These are phyloP conservation scores for Echiichthys vipera DNA, from an alignment of 2,797 vertebrate species.

Conservation along the genomic window DNA sequence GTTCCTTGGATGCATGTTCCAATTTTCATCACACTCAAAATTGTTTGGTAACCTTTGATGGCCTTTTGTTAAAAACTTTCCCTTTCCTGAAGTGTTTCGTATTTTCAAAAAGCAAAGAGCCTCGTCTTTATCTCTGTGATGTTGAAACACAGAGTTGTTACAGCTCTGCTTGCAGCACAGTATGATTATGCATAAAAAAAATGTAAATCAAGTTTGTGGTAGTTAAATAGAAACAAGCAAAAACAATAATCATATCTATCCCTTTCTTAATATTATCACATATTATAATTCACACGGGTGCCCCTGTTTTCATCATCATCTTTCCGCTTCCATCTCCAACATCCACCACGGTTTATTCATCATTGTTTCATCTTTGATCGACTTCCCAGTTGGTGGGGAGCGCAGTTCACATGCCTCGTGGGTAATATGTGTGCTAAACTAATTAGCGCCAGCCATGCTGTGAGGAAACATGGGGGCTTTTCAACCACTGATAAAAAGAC, in stretches of 20 bases:
- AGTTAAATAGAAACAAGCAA: constrained; percentile 29
- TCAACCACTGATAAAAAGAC: constrained; percentile 78
- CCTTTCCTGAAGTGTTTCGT: constrained; percentile 1
- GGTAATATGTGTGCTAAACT: constrained; percentile 79
- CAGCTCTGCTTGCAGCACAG: not conserved
- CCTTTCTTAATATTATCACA: constrained; percentile 39
- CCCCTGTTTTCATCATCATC: constrained; percentile 48
- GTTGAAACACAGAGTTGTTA: not conserved
- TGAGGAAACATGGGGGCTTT: constrained; percentile 71
- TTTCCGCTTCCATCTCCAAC: constrained; percentile 36
- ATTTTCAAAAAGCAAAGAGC: constrained; percentile 1
- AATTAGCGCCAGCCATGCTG: constrained; percentile 82
- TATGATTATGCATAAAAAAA: constrained; percentile 24
- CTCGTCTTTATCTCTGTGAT: constrained; percentile 1
- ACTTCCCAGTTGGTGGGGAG: constrained; percentile 51
- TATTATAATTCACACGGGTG: constrained; percentile 26
- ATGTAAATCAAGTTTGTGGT: constrained; percentile 18
- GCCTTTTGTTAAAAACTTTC: constrained; percentile 8
- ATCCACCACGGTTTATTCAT: constrained; percentile 55
- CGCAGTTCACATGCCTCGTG: constrained; percentile 71
- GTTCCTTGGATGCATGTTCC: not conserved
- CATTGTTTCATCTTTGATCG: constrained; percentile 67
- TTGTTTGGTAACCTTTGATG: constrained; percentile 18
- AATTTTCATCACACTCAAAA: constrained; percentile 3
- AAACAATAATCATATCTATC: constrained; percentile 17